Conservation (phyloP, 2,888 invertebrate genomes). For the Nemotelus pantherinus region DNA sequence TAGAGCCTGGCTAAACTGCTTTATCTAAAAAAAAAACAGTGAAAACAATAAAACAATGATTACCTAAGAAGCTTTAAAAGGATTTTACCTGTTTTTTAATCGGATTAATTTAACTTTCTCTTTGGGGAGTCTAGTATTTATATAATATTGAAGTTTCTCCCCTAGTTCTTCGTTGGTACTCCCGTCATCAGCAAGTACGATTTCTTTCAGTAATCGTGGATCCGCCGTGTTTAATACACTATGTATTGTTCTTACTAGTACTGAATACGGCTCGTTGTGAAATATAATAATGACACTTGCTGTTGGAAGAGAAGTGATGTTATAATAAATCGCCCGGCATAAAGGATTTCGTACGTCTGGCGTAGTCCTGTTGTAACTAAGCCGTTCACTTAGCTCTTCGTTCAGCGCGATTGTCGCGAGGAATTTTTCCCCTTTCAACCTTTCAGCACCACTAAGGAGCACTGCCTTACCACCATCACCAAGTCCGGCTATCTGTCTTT, state of each 20-base stretch:
- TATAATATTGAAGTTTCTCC: conserved; percentile 81
- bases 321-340: conserved; percentile 66
- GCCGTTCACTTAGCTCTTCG: conserved; percentile 85
- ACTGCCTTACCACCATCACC: conserved; percentile 79
- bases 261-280: conserved; percentile 90
- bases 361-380: conserved; percentile 81
- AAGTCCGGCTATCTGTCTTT: no score
- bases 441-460: conserved; percentile 73
- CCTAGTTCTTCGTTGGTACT: conserved; percentile 81
- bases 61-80: no score
- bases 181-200: conserved; percentile 94
- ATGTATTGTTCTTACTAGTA: conserved; percentile 79
- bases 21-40: no score
- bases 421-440: conserved; percentile 73
- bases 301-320: conserved; percentile 71
- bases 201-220: conserved; percentile 77
- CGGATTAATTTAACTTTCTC: conserved; percentile 78
- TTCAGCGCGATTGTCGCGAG: conserved; percentile 88
- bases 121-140: conserved; percentile 75
- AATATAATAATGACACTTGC: conserved; percentile 88
- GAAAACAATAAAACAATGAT: no score
- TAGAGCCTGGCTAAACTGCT: no score
- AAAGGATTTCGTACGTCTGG: conserved; percentile 62
- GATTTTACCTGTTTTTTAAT: conserved; percentile 75
- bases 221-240: conserved; percentile 79